Percentiles rank a stretch among this genome's conserved stretches.
These are phyloP conservation scores for Nyctalus aviator DNA, from an alignment of 2,797 vertebrate species.

Conservation along the genomic window DNA sequence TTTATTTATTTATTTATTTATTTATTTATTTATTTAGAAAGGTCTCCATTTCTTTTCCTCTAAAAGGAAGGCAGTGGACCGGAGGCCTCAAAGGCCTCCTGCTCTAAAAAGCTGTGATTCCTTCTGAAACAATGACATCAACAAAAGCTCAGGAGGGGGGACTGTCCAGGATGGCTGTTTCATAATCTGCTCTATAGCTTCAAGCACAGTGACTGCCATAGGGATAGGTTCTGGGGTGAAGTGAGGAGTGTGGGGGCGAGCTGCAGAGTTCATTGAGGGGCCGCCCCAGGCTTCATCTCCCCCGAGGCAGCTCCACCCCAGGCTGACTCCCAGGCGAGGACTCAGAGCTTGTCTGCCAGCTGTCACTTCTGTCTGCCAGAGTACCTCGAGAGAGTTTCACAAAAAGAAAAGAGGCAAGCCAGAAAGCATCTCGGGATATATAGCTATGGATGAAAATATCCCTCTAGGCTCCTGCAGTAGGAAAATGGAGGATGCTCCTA, in stretches of 20 bases:
- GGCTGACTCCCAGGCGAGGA: not conserved
- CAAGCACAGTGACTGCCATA: not conserved
- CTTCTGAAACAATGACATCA: not conserved
- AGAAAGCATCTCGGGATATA: not conserved
- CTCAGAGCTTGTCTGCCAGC: not conserved
- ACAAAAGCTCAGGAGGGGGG: not conserved
- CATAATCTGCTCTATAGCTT: accelerated
- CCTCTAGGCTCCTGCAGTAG: not conserved
- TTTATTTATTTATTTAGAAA: too few relatives aligned
- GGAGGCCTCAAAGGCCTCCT: not conserved
- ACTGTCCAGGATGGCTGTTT: not conserved
- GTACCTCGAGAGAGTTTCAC: conserved; percentile 4
- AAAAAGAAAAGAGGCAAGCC: not conserved
- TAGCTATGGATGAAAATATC: conserved; percentile 55
- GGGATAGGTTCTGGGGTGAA: accelerated
- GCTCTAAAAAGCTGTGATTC: not conserved
- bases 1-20: too few relatives aligned
- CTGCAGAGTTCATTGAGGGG: not conserved
- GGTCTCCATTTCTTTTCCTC: not conserved
- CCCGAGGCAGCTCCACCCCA: not conserved
- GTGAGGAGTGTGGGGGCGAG: not conserved
- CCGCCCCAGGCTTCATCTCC: not conserved
- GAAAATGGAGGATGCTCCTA: accelerated
- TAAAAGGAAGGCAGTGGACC: not conserved
- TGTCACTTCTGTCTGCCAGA: conserved; percentile 11